These are phyloP conservation scores for Coregonus suidteri DNA, from an alignment of 2,797 vertebrate genomes.

Conservation along the genomic window DNA sequence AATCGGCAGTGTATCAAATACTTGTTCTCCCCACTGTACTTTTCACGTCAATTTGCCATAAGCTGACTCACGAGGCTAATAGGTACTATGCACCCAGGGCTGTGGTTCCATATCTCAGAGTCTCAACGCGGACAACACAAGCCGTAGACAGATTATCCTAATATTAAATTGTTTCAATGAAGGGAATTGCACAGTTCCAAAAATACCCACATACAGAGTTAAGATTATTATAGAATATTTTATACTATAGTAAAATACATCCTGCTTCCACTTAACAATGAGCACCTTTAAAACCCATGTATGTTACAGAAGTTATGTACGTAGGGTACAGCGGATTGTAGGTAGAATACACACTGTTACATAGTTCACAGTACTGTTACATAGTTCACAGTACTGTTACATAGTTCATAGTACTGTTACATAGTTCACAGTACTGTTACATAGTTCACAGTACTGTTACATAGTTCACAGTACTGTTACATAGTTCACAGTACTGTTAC, in stretches of 20 bases:
- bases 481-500: no score
- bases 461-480: no score
- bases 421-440: no score
- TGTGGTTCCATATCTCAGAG: not conserved
- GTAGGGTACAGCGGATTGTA: no score
- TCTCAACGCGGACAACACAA: conserved; percentile 14
- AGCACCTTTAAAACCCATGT: not conserved
- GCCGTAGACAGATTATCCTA: not conserved
- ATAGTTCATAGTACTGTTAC: no score
- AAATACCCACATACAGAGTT: not conserved
- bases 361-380: no score
- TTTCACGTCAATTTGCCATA: not conserved
- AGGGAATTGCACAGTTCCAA: not conserved
- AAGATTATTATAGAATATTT: not conserved
- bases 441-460: no score
- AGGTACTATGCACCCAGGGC: not conserved
- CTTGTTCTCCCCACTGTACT: no score
- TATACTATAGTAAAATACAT: not conserved
- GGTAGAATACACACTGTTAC: no score
- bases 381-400: no score
- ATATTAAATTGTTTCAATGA: conserved; percentile 1
- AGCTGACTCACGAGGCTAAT: not conserved
- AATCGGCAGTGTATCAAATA: no score
- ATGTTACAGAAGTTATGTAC: not conserved
- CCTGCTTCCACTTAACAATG: not conserved